Evolutionary conservation across 1,140 invertebrate genomes (phyloP).

Genomic region (Drosophila azteca): DNA sequence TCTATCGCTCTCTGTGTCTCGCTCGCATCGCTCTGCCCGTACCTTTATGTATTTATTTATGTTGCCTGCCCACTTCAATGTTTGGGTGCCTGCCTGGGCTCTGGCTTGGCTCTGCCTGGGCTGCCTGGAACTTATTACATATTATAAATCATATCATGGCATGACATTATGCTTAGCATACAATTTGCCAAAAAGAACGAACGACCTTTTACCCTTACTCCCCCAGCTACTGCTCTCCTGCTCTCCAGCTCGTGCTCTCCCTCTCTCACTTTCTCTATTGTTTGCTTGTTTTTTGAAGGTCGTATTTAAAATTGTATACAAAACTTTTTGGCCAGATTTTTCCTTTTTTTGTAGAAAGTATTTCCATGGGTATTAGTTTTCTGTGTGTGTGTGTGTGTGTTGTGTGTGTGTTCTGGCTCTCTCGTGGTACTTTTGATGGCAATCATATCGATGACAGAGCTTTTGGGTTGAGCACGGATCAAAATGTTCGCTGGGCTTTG

Average conservation of each 20-base stretch:
- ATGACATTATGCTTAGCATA: constrained; percentile 73
- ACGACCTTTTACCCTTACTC: constrained; percentile 45
- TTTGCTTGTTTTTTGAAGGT: constrained; percentile 20
- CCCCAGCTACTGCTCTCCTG: background rate
- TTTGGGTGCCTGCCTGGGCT: constrained; percentile 25
- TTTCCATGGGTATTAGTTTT: background rate
- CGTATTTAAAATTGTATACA: constrained; percentile 39
- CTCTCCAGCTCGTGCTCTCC: background rate
- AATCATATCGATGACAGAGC: too few species aligned
- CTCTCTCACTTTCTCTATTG: background rate
- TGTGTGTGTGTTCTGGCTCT: too few species aligned
- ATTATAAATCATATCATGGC: constrained; percentile 80
- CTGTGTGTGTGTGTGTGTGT: constrained; percentile 19
- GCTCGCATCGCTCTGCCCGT: constrained; percentile 3
- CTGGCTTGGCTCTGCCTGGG: constrained; percentile 19
- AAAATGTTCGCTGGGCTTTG: too few species aligned
- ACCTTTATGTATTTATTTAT: constrained; percentile 63
- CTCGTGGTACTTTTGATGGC: too few species aligned
- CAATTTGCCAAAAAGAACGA: constrained; percentile 58
- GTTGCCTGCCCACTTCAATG: constrained; percentile 59
- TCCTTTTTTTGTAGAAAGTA: background rate
- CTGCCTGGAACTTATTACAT: constrained; percentile 75
- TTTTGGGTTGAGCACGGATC: too few species aligned
- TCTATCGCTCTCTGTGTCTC: background rate
- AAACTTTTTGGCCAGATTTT: constrained; percentile 21